Evolutionary conservation across 92 coral and sea anemone genomes (phyloP).

Genomic region (Heliopora coerulea): DNA sequence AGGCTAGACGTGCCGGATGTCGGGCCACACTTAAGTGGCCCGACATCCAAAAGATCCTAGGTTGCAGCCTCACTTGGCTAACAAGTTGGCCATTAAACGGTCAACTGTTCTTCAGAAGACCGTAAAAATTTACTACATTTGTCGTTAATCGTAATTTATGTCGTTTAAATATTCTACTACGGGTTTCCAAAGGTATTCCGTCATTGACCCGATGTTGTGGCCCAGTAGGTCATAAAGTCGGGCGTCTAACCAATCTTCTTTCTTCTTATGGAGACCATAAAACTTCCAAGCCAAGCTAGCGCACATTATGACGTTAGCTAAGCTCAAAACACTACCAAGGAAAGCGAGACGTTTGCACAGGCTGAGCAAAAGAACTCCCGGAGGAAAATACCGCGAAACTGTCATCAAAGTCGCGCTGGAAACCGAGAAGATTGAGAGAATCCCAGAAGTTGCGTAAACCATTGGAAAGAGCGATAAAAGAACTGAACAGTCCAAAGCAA

Average conservation of each 20-base stretch:
- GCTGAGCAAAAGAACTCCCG: constrained; percentile 11
- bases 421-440: constrained; percentile 22
- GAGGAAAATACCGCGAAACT: constrained; percentile 23
- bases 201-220: constrained; percentile 14
- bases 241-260: constrained; percentile 22
- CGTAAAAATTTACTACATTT: not conserved
- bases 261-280: constrained; percentile 34
- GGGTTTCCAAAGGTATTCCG: constrained; percentile 36
- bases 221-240: constrained; percentile 1
- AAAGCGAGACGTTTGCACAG: constrained; percentile 30
- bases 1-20: too few relatives aligned
- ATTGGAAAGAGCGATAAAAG: constrained; percentile 25
- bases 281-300: constrained; percentile 31
- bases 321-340: constrained; percentile 17
- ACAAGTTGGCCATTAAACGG: too few relatives aligned
- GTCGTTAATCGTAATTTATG: not conserved
- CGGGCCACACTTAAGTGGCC: too few relatives aligned
- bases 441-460: constrained; percentile 2
- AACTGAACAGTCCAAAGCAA: constrained; percentile 28
- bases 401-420: constrained; percentile 18
- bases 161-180: constrained; percentile 16
- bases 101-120: not conserved
- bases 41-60: too few relatives aligned
- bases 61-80: too few relatives aligned
- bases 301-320: constrained; percentile 23